Conservation (phyloP, 2,888 invertebrate genomes). For the Drosophila birchii region DNA sequence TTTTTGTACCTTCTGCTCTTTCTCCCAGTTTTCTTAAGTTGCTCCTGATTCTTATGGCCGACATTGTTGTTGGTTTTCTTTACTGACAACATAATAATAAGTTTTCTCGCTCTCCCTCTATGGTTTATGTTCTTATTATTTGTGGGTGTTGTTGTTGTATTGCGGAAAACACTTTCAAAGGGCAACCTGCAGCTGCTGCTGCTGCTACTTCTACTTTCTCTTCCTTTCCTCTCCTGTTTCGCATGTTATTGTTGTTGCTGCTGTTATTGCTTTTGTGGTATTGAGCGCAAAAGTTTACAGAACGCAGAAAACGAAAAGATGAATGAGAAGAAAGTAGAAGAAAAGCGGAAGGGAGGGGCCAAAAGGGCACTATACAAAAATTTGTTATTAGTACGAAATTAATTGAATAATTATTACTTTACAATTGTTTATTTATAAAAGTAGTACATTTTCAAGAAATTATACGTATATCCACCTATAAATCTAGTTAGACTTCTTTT, state of each 20-base stretch:
- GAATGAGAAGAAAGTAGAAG: not conserved
- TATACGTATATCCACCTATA: too few species aligned
- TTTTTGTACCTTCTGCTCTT: not conserved
- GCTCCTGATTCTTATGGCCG: constrained; percentile 26
- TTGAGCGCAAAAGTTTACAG: constrained; percentile 78
- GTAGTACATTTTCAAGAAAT: not conserved
- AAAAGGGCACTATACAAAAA: constrained; percentile 5
- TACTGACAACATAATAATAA: constrained; percentile 79
- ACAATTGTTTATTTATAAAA: not conserved
- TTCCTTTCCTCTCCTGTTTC: constrained; percentile 9
- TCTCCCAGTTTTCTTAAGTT: constrained; percentile 1
- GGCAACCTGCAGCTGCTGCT: constrained; percentile 73
- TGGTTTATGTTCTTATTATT: constrained; percentile 43
- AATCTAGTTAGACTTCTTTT: not conserved
- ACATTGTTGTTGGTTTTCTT: constrained; percentile 58
- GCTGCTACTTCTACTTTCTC: constrained; percentile 6
- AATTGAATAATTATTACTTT: not conserved
- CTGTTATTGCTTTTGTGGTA: constrained; percentile 60
- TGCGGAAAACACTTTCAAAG: constrained; percentile 69
- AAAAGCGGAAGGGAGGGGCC: not conserved
- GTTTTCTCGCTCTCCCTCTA: constrained; percentile 55
- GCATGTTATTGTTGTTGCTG: constrained; percentile 33
- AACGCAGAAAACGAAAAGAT: constrained; percentile 39
- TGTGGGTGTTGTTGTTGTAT: constrained; percentile 49
- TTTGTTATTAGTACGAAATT: not conserved